Conservation (phyloP, 2,797 vertebrate genomes). For the Argentina silus region DNA sequence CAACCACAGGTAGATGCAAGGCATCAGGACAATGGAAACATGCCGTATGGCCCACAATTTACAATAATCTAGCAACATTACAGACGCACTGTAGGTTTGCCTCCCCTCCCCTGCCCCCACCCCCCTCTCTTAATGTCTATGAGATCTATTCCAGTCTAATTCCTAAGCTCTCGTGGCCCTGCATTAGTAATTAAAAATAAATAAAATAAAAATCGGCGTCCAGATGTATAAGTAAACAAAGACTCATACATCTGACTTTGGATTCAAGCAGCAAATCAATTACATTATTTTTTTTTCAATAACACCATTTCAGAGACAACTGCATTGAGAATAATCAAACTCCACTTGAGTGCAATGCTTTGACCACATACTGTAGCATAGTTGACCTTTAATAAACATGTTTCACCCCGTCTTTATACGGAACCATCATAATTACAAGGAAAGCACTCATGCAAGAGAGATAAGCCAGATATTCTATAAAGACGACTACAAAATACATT, state of each 20-base stretch:
- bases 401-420: constrained; percentile 63
- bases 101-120: constrained; percentile 48
- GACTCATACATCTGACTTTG: constrained; percentile 74
- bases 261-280: constrained; percentile 80
- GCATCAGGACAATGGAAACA: constrained; percentile 73
- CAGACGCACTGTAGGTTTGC: constrained; percentile 32
- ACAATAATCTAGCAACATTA: constrained; percentile 79
- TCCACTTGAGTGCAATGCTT: constrained; percentile 49
- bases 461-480: constrained; percentile 72
- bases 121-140: constrained; percentile 71
- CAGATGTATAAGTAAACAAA: constrained; percentile 80
- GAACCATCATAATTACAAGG: constrained; percentile 68
- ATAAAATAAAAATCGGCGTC: constrained; percentile 58
- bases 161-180: constrained; percentile 76
- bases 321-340: constrained; percentile 61
- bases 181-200: constrained; percentile 84
- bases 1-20: constrained; percentile 72
- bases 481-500: constrained; percentile 54
- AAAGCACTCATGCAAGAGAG: constrained; percentile 66
- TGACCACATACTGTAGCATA: constrained; percentile 19
- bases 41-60: constrained; percentile 79
- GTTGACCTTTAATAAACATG: constrained; percentile 38
- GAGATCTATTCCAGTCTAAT: constrained; percentile 79
- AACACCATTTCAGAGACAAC: constrained; percentile 64
- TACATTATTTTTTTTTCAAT: constrained; percentile 71